phyloP scores from a whole-genome alignment of 1,140 invertebrate species.

The Nasonia longicornis region DNA sequence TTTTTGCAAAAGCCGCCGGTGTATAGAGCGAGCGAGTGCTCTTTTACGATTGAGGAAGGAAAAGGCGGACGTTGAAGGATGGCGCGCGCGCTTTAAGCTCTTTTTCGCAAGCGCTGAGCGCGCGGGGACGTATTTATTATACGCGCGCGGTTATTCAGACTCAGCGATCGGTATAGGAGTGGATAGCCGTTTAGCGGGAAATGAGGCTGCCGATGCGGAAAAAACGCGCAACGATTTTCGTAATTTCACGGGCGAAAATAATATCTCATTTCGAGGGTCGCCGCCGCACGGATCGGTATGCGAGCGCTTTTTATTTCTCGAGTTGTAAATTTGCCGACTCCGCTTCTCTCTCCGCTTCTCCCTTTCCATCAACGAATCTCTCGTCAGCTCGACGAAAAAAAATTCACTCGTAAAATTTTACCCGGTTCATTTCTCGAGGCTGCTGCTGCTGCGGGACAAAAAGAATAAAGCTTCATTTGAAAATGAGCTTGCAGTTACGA shows the following conservation, averaged over 20 bases:
- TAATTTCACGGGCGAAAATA: not conserved
- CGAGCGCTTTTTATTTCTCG: not conserved
- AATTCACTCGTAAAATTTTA: conserved; percentile 4
- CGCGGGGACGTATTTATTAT: not conserved
- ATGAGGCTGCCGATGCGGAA: not conserved
- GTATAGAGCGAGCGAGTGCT: not conserved
- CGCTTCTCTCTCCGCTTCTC: not conserved
- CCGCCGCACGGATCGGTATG: not conserved
- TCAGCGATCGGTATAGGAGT: no score
- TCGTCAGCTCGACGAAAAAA: not conserved
- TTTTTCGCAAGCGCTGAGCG: not conserved
- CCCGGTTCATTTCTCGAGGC: not conserved
- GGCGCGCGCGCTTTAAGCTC: not conserved
- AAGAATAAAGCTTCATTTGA: not conserved
- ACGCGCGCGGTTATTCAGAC: not conserved
- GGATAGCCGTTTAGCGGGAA: not conserved
- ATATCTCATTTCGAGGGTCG: conserved; percentile 9
- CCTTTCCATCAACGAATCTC: conserved; percentile 6
- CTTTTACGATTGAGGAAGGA: conserved; percentile 48
- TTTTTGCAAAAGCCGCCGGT: not conserved
- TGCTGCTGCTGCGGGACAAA: not conserved
- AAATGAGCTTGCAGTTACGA: not conserved
- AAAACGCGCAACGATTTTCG: not conserved
- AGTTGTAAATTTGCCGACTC: conserved; percentile 22
- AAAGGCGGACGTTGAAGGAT: conserved; percentile 23